Evolutionary conservation across 1,140 invertebrate species (phyloP).

Genomic region (Euura lappo): DNA sequence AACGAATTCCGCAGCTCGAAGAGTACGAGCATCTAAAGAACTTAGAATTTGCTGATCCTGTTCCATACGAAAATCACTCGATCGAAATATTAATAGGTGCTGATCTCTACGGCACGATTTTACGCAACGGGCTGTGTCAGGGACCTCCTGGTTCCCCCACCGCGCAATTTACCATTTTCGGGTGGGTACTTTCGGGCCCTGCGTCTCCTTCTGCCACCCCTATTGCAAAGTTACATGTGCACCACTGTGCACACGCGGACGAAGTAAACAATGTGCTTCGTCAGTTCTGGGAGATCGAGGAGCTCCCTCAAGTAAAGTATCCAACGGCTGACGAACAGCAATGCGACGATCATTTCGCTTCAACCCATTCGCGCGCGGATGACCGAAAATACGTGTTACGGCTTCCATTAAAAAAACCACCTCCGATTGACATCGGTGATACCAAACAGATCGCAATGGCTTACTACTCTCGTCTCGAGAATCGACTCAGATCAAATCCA

Average conservation of each 20-base stretch:
- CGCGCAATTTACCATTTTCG: slow-evolving; percentile 17
- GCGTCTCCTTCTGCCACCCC: background rate
- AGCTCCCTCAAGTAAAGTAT: background rate
- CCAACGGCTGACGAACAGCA: background rate
- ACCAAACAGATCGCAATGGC: background rate
- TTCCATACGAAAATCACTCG: no score
- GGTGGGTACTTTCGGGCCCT: slow-evolving; percentile 22
- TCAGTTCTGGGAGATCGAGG: slow-evolving; percentile 21
- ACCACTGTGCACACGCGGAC: background rate
- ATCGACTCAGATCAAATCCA: background rate
- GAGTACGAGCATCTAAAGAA: no score
- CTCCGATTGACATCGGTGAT: background rate
- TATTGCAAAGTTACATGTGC: no score
- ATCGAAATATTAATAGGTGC: no score
- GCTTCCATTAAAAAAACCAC: background rate
- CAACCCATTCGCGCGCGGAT: no score
- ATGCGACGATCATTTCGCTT: background rate
- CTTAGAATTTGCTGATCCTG: no score
- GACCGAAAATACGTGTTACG: no score
- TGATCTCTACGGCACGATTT: no score
- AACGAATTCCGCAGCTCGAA: no score
- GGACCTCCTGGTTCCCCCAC: background rate
- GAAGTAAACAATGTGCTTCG: slow-evolving; percentile 13
- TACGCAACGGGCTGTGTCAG: no score
- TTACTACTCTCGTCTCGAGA: background rate